Base-by-base conservation (phyloP, 2,888 invertebrate species). In the Deladenus siricidicola region DNA sequence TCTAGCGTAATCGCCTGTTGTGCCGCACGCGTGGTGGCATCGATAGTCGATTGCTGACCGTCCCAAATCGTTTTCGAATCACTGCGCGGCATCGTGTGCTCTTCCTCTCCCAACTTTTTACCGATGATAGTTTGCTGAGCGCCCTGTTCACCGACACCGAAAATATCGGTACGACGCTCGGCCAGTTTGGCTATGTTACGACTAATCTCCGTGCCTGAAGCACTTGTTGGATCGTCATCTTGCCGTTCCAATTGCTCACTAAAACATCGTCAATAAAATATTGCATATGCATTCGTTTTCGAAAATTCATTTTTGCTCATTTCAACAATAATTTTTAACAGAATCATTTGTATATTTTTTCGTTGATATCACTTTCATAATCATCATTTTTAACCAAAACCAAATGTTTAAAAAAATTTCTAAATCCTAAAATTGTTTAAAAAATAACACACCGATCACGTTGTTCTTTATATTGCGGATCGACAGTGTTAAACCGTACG, bases 151-250 rank as follows among this genome's bases (percentile, higher is more conserved):
- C 96, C 96, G 65, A 91, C 89, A 82, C 98, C 98, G 83, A 99
- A 99, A 82, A 98, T 98, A 85, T 98, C 98, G 1, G 98, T 96
- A 87, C 98, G 91, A 70, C 98, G 86, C 80, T 98, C 96, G 0
- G 98, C 98, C 76, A 98, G 84, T 79, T 90, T 87, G 80, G 92
- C 92, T 78, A 98, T 85, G 78, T 89, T 91, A 44, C 89, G 89
- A 79, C 93, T 92, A 76, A 98, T 93, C n/a, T 92, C 90, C 29
- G 90, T 86, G 53, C 89, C 86, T 55, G 85, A 85, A 0, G 87
- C 87, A 73, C 86, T 88, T 0, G 88, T 88, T 4, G 86, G 88
- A 75, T 90, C 90, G 74, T 91, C 90, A 70, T 89, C 85, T 80
- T 91, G 89, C 75, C 68, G 57, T 17, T 96, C 94, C 48, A 89